These are phyloP conservation scores for Fissipunctia ypsillon DNA, from an alignment of 2,888 invertebrate genomes.

Conservation along the genomic window DNA sequence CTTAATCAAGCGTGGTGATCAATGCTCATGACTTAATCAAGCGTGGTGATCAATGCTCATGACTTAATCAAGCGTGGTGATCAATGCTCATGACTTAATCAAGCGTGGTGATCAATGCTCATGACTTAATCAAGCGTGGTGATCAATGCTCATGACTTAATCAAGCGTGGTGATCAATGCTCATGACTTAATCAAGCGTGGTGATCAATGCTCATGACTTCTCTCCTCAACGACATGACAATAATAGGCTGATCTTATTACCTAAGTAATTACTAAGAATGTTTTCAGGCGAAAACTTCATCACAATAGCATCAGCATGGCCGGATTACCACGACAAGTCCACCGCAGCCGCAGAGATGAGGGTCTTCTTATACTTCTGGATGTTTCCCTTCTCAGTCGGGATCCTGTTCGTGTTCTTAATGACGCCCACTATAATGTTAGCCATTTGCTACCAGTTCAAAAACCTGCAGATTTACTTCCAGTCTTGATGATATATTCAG, in stretches of 20 bases:
- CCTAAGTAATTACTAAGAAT: not conserved
- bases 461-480: slow-evolving; percentile 68
- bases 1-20: too few relatives aligned
- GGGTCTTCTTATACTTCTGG: slow-evolving; percentile 68
- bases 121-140: too few relatives aligned
- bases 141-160: too few relatives aligned
- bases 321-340: slow-evolving; percentile 72
- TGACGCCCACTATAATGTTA: slow-evolving; percentile 66
- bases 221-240: not conserved
- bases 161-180: too few relatives aligned
- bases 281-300: slow-evolving; percentile 68
- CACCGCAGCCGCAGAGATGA: slow-evolving; percentile 55
- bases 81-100: too few relatives aligned
- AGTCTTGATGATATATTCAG: slow-evolving; percentile 46
- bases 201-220: not conserved
- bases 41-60: too few relatives aligned
- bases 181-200: not conserved
- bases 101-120: too few relatives aligned
- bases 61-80: too few relatives aligned
- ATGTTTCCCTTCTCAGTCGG: slow-evolving; percentile 73
- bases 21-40: too few relatives aligned
- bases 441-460: slow-evolving; percentile 69
- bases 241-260: not conserved
- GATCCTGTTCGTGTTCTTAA: slow-evolving; percentile 59
- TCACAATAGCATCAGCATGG: slow-evolving; percentile 74